These are phyloP conservation scores for Brachystomella parvula DNA, from an alignment of 1,140 invertebrate species.

Conservation along the genomic window DNA sequence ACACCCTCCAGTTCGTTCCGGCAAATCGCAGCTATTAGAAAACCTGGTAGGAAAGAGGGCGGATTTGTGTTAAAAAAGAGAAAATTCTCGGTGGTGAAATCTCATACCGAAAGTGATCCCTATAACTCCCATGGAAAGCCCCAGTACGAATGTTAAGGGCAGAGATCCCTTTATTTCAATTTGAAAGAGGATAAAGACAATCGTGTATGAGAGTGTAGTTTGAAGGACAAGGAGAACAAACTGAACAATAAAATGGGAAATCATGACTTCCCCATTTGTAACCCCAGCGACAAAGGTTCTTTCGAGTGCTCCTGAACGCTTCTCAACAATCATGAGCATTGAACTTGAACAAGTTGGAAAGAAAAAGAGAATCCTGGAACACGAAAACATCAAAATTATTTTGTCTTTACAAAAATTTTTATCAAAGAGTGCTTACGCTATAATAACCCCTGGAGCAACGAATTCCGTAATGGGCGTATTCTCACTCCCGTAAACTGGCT, in stretches of 20 bases:
- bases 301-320: constrained; percentile 78
- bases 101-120: constrained; percentile 28
- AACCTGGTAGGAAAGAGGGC: constrained; percentile 40
- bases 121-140: constrained; percentile 20
- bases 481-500: constrained; percentile 77
- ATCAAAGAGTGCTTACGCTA: constrained; percentile 59
- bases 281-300: constrained; percentile 76
- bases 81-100: background rate
- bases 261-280: constrained; percentile 74
- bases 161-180: constrained; percentile 25
- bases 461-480: constrained; percentile 88
- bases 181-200: constrained; percentile 24
- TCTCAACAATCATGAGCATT: constrained; percentile 81
- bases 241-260: constrained; percentile 84
- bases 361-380: constrained; percentile 81
- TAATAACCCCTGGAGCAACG: constrained; percentile 85
- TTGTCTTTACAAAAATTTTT: background rate
- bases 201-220: constrained; percentile 68
- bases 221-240: constrained; percentile 87
- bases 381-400: constrained; percentile 25
- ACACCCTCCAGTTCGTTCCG: constrained; percentile 60
- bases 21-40: constrained; percentile 49
- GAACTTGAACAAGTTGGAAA: constrained; percentile 87
- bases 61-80: background rate
- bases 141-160: constrained; percentile 8